Conservation (phyloP, 2,797 vertebrate species). For the Lindbergichthys nudifrons region DNA sequence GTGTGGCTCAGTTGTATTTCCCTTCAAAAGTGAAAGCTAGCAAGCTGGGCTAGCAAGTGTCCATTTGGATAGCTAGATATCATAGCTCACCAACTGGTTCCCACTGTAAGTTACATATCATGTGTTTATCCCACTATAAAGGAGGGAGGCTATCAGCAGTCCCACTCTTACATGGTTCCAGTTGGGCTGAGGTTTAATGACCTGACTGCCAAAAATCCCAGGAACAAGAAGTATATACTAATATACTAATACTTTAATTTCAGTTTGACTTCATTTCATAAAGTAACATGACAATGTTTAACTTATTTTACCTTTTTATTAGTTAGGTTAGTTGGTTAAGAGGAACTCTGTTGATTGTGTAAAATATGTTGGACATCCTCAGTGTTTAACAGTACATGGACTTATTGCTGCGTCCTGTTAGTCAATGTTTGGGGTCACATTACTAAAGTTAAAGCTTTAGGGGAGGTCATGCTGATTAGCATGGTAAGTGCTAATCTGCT, state of each 20-base stretch:
- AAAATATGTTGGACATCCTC: not conserved
- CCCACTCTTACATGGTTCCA: not conserved
- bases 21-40: not conserved
- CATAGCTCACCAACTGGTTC: not conserved
- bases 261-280: not conserved
- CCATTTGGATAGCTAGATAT: not conserved
- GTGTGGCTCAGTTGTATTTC: no score
- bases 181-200: not conserved
- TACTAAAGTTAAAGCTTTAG: conserved; percentile 39
- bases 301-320: not conserved
- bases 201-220: not conserved
- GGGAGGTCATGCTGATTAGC: conserved; percentile 51
- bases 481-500: conserved; percentile 50
- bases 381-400: not conserved
- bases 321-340: not conserved
- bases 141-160: not conserved
- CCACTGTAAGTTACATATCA: not conserved
- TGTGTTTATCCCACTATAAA: not conserved
- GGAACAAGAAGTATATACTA: not conserved
- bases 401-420: not conserved
- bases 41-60: not conserved
- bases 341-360: not conserved
- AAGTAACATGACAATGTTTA: not conserved
- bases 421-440: conserved; percentile 47
- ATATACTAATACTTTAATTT: not conserved